These are phyloP conservation scores for Troides helena DNA, from an alignment of 2,888 invertebrate species.

Conservation along the genomic window DNA sequence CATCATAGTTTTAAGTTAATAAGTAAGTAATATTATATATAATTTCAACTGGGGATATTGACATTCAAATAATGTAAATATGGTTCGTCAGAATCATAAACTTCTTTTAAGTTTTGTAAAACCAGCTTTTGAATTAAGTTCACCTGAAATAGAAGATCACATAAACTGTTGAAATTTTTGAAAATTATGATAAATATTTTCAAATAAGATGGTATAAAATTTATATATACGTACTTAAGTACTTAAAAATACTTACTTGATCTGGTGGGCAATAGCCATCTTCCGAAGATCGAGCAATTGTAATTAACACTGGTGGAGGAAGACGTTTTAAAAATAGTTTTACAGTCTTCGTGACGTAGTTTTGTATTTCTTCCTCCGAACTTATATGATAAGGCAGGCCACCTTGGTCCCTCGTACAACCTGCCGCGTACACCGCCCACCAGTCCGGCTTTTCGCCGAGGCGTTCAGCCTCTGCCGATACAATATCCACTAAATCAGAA, in stretches of 20 bases:
- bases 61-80: constrained; percentile 67
- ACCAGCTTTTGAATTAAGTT: constrained; percentile 87
- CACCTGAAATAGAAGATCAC: constrained; percentile 76
- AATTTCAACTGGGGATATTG: constrained; percentile 38
- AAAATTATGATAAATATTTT: too few species aligned
- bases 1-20: too few species aligned
- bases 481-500: constrained; percentile 66
- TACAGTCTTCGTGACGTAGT: constrained; percentile 80
- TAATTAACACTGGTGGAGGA: constrained; percentile 84
- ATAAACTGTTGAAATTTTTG: too few species aligned
- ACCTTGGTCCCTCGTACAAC: constrained; percentile 92
- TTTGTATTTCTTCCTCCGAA: constrained; percentile 82
- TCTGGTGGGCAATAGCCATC: constrained; percentile 94
- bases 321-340: constrained; percentile 79
- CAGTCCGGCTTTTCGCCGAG: constrained; percentile 86
- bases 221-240: too few species aligned
- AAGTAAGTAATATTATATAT: too few species aligned
- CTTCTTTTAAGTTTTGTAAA: constrained; percentile 77
- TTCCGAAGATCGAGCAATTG: constrained; percentile 90
- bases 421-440: constrained; percentile 90
- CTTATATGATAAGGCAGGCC: constrained; percentile 93
- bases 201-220: too few species aligned
- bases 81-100: constrained; percentile 76
- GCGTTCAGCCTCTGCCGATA: constrained; percentile 76
- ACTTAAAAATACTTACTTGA: constrained; percentile 63